Evolutionary conservation across 2,888 invertebrate genomes (phyloP).

Genomic region (Aradus depressus): DNA sequence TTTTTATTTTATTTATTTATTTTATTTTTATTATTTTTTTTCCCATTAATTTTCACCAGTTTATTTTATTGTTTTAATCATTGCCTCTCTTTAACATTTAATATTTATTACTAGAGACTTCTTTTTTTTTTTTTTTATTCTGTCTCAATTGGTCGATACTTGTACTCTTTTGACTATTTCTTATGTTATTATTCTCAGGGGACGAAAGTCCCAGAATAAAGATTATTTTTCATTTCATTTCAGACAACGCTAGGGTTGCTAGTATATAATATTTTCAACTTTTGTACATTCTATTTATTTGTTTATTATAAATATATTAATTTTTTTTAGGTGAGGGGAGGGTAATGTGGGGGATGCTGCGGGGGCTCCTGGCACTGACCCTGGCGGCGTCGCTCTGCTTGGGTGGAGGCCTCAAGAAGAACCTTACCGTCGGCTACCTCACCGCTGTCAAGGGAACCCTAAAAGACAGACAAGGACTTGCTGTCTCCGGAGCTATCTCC

Average conservation of each 20-base stretch:
- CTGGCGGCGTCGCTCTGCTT: conserved; percentile 44
- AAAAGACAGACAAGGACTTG: conserved; percentile 70
- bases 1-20: too few relatives aligned
- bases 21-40: too few relatives aligned
- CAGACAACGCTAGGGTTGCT: not conserved
- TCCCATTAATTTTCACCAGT: too few relatives aligned
- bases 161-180: too few relatives aligned
- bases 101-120: too few relatives aligned
- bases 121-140: too few relatives aligned
- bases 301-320: not conserved
- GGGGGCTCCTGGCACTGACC: conserved; percentile 48
- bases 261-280: not conserved
- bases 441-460: conserved; percentile 67
- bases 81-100: too few relatives aligned
- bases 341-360: conserved; percentile 44
- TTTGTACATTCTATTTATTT: not conserved
- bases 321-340: conserved; percentile 38
- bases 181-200: too few relatives aligned
- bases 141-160: too few relatives aligned
- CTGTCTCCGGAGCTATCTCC: conserved; percentile 81
- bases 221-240: not conserved
- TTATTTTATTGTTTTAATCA: too few relatives aligned
- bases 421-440: conserved; percentile 73
- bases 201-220: not conserved
- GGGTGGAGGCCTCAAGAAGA: conserved; percentile 39